These are phyloP conservation scores for Xestia c-nigrum DNA, from an alignment of 2,888 invertebrate genomes.

Conservation along the genomic window DNA sequence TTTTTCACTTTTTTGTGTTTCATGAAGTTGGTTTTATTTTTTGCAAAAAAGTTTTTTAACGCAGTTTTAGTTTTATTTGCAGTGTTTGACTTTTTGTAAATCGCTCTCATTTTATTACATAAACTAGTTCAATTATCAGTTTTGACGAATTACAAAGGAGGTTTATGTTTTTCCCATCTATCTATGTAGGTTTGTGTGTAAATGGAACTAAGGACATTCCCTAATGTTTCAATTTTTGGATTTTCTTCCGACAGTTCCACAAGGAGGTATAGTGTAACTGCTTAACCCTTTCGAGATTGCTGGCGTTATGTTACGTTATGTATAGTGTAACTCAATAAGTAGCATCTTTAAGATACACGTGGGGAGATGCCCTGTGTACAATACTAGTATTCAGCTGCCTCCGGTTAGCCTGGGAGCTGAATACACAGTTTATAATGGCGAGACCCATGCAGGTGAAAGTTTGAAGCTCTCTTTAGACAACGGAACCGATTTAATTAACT, in stretches of 20 bases:
- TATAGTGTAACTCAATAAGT: neutral
- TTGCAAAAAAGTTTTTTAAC: neutral
- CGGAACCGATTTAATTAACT: neutral
- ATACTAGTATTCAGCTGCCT: neutral
- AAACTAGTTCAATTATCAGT: neutral
- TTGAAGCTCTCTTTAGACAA: neutral
- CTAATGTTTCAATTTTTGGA: neutral
- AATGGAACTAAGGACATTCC: neutral
- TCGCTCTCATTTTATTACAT: neutral
- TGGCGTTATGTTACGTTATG: too few relatives aligned
- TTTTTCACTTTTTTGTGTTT: too few relatives aligned
- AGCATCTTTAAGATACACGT: neutral
- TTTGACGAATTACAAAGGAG: neutral
- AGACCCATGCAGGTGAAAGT: neutral
- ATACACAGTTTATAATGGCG: neutral
- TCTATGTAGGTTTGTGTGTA: neutral
- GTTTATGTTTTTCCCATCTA: neutral
- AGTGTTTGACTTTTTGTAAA: neutral
- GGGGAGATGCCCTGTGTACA: neutral
- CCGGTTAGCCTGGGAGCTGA: neutral
- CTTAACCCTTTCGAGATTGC: too few relatives aligned
- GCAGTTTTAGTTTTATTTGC: too few relatives aligned
- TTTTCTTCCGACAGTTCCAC: neutral
- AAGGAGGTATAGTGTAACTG: neutral
- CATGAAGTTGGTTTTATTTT: too few relatives aligned